Evolutionary conservation across 2,797 vertebrate species (phyloP).

Genomic region (Parambassis ranga): DNA sequence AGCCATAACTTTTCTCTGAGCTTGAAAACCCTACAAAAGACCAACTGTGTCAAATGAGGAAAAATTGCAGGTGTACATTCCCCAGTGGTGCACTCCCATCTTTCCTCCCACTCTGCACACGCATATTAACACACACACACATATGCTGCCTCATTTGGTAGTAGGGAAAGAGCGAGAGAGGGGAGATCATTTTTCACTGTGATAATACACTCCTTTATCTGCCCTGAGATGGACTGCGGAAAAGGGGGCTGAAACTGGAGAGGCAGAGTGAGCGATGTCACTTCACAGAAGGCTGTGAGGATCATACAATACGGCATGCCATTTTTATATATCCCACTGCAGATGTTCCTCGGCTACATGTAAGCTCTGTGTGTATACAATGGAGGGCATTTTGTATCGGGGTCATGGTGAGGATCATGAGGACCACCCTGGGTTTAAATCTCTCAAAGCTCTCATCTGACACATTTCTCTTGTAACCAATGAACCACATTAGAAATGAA

Average conservation of each 20-base stretch:
- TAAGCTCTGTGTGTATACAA: slow-evolving; percentile 12
- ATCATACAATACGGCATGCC: slow-evolving; percentile 35
- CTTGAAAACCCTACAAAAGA: slow-evolving; percentile 69
- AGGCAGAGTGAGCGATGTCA: slow-evolving; percentile 61
- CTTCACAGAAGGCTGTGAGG: slow-evolving; percentile 59
- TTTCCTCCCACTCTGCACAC: slow-evolving; percentile 37
- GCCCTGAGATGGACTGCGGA: slow-evolving; percentile 46
- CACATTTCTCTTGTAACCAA: not conserved
- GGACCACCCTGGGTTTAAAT: slow-evolving; percentile 15
- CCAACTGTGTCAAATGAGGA: slow-evolving; percentile 75
- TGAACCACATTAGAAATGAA: not conserved
- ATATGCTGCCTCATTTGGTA: slow-evolving; percentile 55
- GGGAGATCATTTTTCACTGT: slow-evolving; percentile 66
- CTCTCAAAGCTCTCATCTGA: not conserved
- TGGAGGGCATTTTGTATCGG: slow-evolving; percentile 33
- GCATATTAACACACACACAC: slow-evolving; percentile 37
- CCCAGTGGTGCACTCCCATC: slow-evolving; percentile 52
- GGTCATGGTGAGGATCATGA: slow-evolving; percentile 18
- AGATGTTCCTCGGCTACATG: slow-evolving; percentile 62
- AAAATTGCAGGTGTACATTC: slow-evolving; percentile 81
- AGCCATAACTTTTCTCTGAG: slow-evolving; percentile 53
- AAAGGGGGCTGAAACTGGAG: slow-evolving; percentile 64
- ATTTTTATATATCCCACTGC: slow-evolving; percentile 52
- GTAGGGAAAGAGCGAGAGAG: not conserved
- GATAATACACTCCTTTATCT: slow-evolving; percentile 73